phyloP scores from a whole-genome alignment of 2,797 vertebrate genomes.

The Orientallactaga sibirica region DNA sequence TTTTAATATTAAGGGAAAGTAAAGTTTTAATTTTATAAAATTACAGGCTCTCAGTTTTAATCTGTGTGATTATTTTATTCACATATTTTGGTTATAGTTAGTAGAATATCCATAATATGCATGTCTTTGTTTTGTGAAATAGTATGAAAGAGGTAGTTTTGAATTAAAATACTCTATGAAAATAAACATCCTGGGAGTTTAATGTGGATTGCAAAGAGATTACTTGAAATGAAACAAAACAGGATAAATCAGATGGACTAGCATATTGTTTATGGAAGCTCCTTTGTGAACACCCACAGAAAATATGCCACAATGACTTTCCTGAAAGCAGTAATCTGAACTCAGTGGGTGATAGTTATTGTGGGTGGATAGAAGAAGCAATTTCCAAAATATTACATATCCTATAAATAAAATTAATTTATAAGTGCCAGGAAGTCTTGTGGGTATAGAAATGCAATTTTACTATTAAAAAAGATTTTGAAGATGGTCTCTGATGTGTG shows the following conservation, averaged over 20 bases:
- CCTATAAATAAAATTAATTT: conserved; percentile 50
- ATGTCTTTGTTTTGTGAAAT: not conserved
- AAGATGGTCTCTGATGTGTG: not conserved
- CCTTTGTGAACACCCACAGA: conserved; percentile 69
- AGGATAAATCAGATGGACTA: conserved; percentile 64
- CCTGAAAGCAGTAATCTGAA: conserved; percentile 46
- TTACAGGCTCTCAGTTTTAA: not conserved
- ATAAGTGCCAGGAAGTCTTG: conserved; percentile 28
- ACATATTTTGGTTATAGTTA: not conserved
- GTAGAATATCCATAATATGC: conserved; percentile 32
- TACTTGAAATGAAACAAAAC: conserved; percentile 65
- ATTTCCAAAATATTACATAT: conserved; percentile 64
- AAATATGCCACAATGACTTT: conserved; percentile 39
- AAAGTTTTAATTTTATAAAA: not conserved
- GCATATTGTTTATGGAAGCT: conserved; percentile 67
- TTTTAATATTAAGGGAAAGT: conserved; percentile 7
- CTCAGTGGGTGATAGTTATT: conserved; percentile 30
- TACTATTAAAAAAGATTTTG: not conserved
- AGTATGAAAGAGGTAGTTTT: not conserved
- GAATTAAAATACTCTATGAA: conserved; percentile 35
- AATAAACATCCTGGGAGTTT: conserved; percentile 62
- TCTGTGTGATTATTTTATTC: conserved; percentile 1
- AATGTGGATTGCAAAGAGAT: conserved; percentile 66
- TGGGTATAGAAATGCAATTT: conserved; percentile 27
- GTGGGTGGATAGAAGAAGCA: conserved; percentile 27